Conservation (phyloP, 1,140 invertebrate species). For the Atta colombica region DNA sequence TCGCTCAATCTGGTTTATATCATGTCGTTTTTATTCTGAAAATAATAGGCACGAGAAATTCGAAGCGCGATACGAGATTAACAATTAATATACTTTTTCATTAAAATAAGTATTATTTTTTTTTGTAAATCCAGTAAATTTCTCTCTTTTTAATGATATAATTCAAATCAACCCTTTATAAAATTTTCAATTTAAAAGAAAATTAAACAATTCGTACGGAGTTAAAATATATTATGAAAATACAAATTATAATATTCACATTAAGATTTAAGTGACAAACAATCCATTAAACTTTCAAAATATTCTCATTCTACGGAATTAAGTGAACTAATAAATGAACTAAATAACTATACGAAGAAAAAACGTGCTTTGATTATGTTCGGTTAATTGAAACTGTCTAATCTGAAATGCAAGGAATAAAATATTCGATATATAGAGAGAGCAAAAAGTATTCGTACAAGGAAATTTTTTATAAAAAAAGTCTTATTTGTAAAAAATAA, state of each 20-base stretch:
- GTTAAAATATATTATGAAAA: background rate
- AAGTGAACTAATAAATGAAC: too few species aligned
- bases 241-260: background rate
- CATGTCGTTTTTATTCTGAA: background rate
- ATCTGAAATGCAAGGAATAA: too few species aligned
- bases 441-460: too few species aligned
- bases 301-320: too few species aligned
- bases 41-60: background rate
- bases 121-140: background rate
- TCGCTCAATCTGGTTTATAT: background rate
- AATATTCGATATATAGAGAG: too few species aligned
- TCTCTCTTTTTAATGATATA: background rate
- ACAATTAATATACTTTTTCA: background rate
- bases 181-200: background rate
- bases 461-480: too few species aligned
- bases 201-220: background rate
- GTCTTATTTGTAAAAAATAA: too few species aligned
- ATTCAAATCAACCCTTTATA: background rate
- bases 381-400: too few species aligned
- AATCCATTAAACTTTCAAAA: too few species aligned
- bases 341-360: background rate
- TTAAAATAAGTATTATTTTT: background rate
- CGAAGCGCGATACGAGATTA: background rate
- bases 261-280: background rate
- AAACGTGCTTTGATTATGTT: too few species aligned